These are phyloP conservation scores for Chironomus striatipennis DNA, from an alignment of 1,140 invertebrate genomes.

Conservation along the genomic window DNA sequence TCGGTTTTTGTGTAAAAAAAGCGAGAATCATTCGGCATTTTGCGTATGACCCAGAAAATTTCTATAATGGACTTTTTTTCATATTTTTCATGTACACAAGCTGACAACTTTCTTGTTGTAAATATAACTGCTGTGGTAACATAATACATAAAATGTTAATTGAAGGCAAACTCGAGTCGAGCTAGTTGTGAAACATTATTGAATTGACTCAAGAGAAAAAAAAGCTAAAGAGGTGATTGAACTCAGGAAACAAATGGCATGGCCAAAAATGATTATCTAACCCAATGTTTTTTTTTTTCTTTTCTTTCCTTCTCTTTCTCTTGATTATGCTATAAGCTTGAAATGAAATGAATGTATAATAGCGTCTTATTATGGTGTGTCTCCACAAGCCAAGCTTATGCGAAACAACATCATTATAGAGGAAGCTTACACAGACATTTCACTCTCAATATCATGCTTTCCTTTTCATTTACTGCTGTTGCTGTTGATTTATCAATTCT, in stretches of 20 bases:
- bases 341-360: too few species aligned
- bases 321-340: not conserved
- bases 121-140: not conserved
- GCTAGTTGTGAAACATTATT: not conserved
- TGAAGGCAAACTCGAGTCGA: not conserved
- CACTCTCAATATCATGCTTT: slow-evolving; percentile 11
- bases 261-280: slow-evolving; percentile 10
- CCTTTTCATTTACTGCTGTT: slow-evolving; percentile 13
- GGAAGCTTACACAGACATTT: slow-evolving; percentile 20
- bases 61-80: not conserved
- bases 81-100: too few species aligned
- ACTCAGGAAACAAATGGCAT: slow-evolving; percentile 12
- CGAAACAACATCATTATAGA: not conserved
- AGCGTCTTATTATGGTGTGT: too few species aligned
- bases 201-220: too few species aligned
- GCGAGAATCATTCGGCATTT: slow-evolving; percentile 12
- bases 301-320: not conserved
- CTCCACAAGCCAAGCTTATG: too few species aligned
- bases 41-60: slow-evolving; percentile 7
- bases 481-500: slow-evolving; percentile 17
- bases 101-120: too few species aligned
- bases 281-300: not conserved
- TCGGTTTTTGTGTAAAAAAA: not conserved
- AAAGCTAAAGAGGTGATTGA: slow-evolving; percentile 3
- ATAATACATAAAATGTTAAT: not conserved